Evolutionary conservation across 2,113 vertebrate species (phyloP).

Genomic region (Hirundichthys speculiger): DNA sequence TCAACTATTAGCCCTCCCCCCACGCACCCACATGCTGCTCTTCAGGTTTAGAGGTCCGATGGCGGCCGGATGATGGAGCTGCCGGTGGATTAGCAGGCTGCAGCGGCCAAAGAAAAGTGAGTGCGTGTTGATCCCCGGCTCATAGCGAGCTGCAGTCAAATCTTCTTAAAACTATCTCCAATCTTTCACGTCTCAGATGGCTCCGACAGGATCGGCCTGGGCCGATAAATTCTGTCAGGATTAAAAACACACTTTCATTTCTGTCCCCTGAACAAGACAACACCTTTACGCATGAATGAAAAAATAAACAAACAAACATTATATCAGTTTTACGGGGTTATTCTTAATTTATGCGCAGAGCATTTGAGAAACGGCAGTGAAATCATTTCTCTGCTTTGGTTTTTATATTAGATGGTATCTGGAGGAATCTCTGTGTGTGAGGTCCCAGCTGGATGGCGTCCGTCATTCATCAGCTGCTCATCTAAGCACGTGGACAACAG

Average conservation of each 20-base stretch:
- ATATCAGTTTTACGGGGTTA: too few relatives aligned
- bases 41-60: slow-evolving; percentile 61
- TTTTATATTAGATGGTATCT: too few relatives aligned
- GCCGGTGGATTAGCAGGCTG: slow-evolving; percentile 67
- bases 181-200: slow-evolving; percentile 45
- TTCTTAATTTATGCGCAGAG: too few relatives aligned
- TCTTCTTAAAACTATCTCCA: slow-evolving; percentile 55
- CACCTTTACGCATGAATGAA: too few relatives aligned
- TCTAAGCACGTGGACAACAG: too few relatives aligned
- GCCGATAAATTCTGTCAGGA: background rate
- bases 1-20: slow-evolving; percentile 39
- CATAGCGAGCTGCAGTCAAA: slow-evolving; percentile 49
- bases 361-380: too few relatives aligned
- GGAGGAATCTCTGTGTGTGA: too few relatives aligned
- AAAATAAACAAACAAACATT: too few relatives aligned
- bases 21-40: slow-evolving; percentile 34
- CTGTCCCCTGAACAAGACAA: background rate
- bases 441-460: too few relatives aligned
- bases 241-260: slow-evolving; percentile 9
- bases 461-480: too few relatives aligned
- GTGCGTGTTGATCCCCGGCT: slow-evolving; percentile 60
- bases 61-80: slow-evolving; percentile 67
- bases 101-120: slow-evolving; percentile 48
- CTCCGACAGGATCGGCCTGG: background rate
- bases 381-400: too few relatives aligned